Evolutionary conservation across 30 jellyfish, hydroid and myxozoan genomes (phyloP), one percentile per base, ranked within the genome.

Genomic region (Catostylus mosaicus): DNA sequence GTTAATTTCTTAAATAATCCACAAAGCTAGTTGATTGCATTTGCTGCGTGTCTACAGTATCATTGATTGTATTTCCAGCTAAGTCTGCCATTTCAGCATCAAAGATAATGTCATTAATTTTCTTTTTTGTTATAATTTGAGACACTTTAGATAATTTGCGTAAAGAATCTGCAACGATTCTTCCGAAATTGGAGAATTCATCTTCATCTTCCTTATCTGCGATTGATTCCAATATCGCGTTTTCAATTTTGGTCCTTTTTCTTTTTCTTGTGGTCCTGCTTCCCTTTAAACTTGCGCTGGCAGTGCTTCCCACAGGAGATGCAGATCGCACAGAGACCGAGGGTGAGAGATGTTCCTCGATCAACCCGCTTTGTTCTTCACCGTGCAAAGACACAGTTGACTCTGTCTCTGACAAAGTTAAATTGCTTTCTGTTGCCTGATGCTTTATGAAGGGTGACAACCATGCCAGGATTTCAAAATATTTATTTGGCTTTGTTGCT

Each of bases 381-480:
- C 54, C 14, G 7, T 5, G 54, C 12, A 40, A 14, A 40, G 14
- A 40, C 14, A 14, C 14, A 14, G 7, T 5, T 5, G 54, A 5
- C 7, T 40, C 54, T 5, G 14, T 5, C 7, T 40, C 12, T 9
- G 7, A 3, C n/a, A 35, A 8, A 3, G 22, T 9, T 34, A 67
- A 1, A 4, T 11, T 67, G 33, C n/a, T 67, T 43, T 67, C 80
- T 43, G 60, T 31, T 31, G 70, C 52, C 69, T 67, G 8, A 3
- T 67, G 80, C 68, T 67, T 67, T 4, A 67, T 36, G 23, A 67
- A 67, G 11, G 80, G 80, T 30, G 80, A 32, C 29, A 67, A n/a
- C 80, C 80, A 43, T 7, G 80, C 24, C 68, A 30, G 11, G 33
- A 10, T 67, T 5, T 32, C 80, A 32, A 8, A 22, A 32, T 32